phyloP scores from a whole-genome alignment of 2,888 invertebrate species.

The Agriopis leucophaearia region DNA sequence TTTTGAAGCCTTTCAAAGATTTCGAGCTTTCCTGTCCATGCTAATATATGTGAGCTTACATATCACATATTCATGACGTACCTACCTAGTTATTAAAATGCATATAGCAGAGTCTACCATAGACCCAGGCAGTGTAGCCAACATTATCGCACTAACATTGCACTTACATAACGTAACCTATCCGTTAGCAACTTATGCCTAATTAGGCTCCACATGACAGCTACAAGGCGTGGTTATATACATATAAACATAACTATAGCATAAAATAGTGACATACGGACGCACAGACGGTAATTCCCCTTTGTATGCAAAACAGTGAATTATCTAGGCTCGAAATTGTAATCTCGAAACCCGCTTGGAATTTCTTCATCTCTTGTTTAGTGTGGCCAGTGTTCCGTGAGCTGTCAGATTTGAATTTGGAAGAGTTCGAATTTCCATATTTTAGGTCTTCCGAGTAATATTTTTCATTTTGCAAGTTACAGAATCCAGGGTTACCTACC shows the following conservation, averaged over 20 bases:
- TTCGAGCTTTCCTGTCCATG: not conserved
- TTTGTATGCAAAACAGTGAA: conserved; percentile 85
- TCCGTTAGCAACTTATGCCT: conserved; percentile 69
- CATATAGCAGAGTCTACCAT: not conserved
- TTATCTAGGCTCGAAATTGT: conserved; percentile 86
- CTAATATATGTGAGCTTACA: not conserved
- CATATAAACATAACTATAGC: conserved; percentile 39
- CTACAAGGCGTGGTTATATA: conserved; percentile 80
- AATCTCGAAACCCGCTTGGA: conserved; percentile 83
- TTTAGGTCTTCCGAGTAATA: too few species aligned
- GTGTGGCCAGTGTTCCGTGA: conserved; percentile 41
- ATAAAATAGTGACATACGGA: conserved; percentile 79
- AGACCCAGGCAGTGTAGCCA: conserved; percentile 7
- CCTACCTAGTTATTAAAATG: conserved; percentile 3
- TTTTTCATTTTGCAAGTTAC: too few species aligned
- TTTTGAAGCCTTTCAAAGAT: too few species aligned
- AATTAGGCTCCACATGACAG: conserved; percentile 85
- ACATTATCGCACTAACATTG: conserved; percentile 47
- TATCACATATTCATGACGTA: not conserved
- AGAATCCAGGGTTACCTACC: too few species aligned
- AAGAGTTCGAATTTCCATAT: conserved; percentile 3
- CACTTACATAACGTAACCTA: conserved; percentile 59
- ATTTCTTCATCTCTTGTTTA: conserved; percentile 84
- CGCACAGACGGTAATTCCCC: conserved; percentile 82
- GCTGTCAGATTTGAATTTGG: conserved; percentile 43